A percentile compares a stretch with the other conserved stretches of the same genome.
Conservation (phyloP, 1,140 invertebrate species). For the Drosophila elegans region DNA sequence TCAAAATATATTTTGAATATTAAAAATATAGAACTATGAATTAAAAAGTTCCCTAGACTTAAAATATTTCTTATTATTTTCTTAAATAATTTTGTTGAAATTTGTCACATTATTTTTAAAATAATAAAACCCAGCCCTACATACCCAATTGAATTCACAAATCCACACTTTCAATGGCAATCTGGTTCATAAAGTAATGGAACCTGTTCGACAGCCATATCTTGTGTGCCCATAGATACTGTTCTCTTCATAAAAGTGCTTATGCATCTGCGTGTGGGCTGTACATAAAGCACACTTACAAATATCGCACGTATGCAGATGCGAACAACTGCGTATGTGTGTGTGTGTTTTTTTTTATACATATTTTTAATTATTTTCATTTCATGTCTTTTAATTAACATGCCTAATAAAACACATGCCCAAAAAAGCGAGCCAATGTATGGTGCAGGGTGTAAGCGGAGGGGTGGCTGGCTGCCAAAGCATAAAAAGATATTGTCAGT, state of each 20-base stretch:
- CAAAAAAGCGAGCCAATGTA: conserved; percentile 42
- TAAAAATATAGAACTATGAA: neutral
- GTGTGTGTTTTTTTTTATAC: conserved; percentile 41
- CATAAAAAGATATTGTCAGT: conserved; percentile 79
- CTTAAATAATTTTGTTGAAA: too few relatives aligned
- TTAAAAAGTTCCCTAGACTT: too few relatives aligned
- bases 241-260: neutral
- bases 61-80: too few relatives aligned
- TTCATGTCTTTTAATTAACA: conserved; percentile 84
- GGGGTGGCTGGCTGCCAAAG: conserved; percentile 35
- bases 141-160: neutral
- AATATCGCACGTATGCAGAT: conserved; percentile 8
- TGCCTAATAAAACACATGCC: conserved; percentile 84
- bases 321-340: neutral
- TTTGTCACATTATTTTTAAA: too few relatives aligned
- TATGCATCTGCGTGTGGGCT: conserved; percentile 1
- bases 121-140: neutral
- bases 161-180: neutral
- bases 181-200: conserved; percentile 25
- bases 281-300: neutral
- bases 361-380: conserved; percentile 84
- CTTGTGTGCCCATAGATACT: neutral
- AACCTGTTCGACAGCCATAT: conserved; percentile 27
- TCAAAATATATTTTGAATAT: neutral
- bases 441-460: neutral